Percentiles rank a stretch among this genome's conserved stretches.
Evolutionary conservation across 2,888 invertebrate genomes (phyloP).

Genomic region (Drosophila helvetica): DNA sequence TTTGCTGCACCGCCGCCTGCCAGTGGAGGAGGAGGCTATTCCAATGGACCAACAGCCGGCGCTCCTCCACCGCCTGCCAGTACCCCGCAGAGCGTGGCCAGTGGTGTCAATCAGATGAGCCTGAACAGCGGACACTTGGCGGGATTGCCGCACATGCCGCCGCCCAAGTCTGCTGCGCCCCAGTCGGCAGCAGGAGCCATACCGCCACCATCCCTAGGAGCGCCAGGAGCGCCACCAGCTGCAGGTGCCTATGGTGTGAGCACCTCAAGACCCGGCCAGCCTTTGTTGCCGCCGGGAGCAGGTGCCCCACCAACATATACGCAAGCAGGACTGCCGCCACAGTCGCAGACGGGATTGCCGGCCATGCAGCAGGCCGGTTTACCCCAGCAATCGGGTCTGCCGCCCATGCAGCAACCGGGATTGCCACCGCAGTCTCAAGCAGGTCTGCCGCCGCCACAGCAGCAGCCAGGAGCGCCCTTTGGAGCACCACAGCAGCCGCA

Average conservation of each 20-base stretch:
- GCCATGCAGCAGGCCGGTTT: constrained; percentile 11
- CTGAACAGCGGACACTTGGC: constrained; percentile 78
- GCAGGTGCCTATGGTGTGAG: background rate
- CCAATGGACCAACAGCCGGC: constrained; percentile 63
- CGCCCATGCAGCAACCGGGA: constrained; percentile 22
- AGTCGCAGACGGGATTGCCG: constrained; percentile 23
- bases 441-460: background rate
- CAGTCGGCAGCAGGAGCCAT: background rate
- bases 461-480: constrained; percentile 29
- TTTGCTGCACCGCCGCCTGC: constrained; percentile 46
- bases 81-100: constrained; percentile 67
- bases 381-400: constrained; percentile 15
- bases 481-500: constrained; percentile 33
- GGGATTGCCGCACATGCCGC: constrained; percentile 83
- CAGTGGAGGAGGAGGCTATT: constrained; percentile 38
- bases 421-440: constrained; percentile 20
- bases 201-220: background rate
- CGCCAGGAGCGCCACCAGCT: background rate
- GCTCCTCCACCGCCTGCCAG: constrained; percentile 31
- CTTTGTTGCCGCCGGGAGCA: constrained; percentile 22
- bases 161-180: constrained; percentile 63
- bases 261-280: constrained; percentile 11
- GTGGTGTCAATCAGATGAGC: constrained; percentile 79
- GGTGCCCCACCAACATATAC: constrained; percentile 36
- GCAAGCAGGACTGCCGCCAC: constrained; percentile 21